phyloP scores from a whole-genome alignment of 53 echinoderm and acorn worm species.

The Paracentrotus lividus region DNA sequence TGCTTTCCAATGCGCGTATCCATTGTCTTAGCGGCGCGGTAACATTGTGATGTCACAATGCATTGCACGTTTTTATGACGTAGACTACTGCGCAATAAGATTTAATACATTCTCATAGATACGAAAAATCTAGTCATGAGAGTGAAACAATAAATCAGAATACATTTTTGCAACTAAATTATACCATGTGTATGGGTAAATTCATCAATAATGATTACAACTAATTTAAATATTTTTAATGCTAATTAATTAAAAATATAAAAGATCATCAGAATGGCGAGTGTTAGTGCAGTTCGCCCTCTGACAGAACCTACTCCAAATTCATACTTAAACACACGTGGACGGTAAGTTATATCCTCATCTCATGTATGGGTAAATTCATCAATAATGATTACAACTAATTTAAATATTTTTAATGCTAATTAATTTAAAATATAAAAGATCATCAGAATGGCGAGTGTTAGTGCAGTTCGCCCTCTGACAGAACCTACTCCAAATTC shows the following conservation, averaged over 20 bases:
- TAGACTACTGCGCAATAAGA: background rate
- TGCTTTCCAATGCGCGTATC: too few species aligned
- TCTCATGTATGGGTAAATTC: too few species aligned
- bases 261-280: background rate
- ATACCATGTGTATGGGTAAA: too few species aligned
- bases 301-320: background rate
- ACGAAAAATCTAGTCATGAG: background rate
- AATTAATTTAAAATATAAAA: background rate
- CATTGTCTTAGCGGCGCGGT: too few species aligned
- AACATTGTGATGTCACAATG: background rate
- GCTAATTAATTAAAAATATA: too few species aligned
- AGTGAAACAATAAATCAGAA: background rate
- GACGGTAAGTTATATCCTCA: conserved; percentile 29
- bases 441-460: background rate
- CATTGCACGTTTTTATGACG: background rate
- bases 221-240: too few species aligned
- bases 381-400: too few species aligned
- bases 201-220: too few species aligned
- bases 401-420: too few species aligned
- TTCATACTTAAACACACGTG: conserved; percentile 14
- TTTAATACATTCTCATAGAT: background rate
- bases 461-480: background rate
- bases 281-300: background rate
- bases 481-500: background rate
- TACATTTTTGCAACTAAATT: background rate